phyloP scores from a whole-genome alignment of 2,888 invertebrate species.

The Dione juno region DNA sequence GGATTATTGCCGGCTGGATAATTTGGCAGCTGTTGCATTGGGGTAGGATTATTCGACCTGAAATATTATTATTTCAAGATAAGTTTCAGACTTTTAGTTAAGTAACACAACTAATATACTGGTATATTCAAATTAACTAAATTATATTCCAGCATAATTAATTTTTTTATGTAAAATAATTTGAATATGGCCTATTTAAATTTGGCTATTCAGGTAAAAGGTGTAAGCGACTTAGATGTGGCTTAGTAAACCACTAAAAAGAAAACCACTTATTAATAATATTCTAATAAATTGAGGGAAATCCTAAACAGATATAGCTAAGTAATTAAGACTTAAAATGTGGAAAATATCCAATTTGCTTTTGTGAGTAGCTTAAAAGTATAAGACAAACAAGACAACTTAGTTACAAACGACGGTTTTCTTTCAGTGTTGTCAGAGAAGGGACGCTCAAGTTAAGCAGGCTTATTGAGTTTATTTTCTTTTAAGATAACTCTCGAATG shows the following conservation, averaged over 20 bases:
- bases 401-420: constrained; percentile 36
- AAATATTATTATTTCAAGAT: constrained; percentile 45
- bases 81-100: not conserved
- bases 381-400: constrained; percentile 32
- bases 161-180: too few relatives aligned
- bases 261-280: too few relatives aligned
- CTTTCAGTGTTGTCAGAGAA: constrained; percentile 17
- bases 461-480: constrained; percentile 37
- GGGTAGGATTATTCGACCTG: constrained; percentile 76
- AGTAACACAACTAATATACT: too few relatives aligned
- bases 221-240: not conserved
- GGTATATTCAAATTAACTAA: too few relatives aligned
- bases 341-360: constrained; percentile 29
- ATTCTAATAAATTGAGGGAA: not conserved
- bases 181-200: too few relatives aligned
- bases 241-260: too few relatives aligned
- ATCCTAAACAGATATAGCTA: constrained; percentile 28
- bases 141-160: too few relatives aligned
- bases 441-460: constrained; percentile 28
- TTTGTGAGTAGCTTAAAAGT: constrained; percentile 33
- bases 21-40: constrained; percentile 78
- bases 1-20: constrained; percentile 66
- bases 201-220: too few relatives aligned
- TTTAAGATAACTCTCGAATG: constrained; percentile 20
- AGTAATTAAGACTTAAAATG: constrained; percentile 29